phyloP scores from a whole-genome alignment of 2,888 invertebrate genomes.

The Scaptomyza flava region DNA sequence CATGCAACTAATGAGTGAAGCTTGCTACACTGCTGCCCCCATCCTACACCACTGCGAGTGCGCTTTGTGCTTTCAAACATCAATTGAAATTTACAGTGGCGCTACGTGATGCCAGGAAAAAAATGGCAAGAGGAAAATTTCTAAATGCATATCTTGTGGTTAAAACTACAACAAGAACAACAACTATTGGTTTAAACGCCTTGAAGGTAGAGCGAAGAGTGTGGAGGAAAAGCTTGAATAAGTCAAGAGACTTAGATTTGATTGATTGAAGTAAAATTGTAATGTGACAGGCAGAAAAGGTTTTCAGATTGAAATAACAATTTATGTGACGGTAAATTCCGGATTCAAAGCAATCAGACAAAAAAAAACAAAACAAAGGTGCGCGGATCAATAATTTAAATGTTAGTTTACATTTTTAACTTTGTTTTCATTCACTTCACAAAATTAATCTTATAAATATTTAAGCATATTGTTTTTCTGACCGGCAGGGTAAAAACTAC shows the following conservation, averaged over 20 bases:
- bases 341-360: neutral
- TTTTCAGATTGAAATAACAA: neutral
- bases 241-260: neutral
- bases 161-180: neutral
- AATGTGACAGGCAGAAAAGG: neutral
- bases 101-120: slow-evolving; percentile 47
- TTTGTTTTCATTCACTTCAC: neutral
- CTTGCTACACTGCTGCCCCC: slow-evolving; percentile 1
- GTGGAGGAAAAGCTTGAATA: neutral
- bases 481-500: neutral
- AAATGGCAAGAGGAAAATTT: neutral
- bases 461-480: neutral
- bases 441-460: neutral
- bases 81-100: slow-evolving; percentile 70
- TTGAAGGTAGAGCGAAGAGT: neutral
- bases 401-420: neutral
- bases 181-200: neutral
- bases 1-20: slow-evolving; percentile 71
- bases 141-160: neutral
- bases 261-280: slow-evolving; percentile 8
- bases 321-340: neutral
- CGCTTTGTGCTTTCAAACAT: slow-evolving; percentile 28
- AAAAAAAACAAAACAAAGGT: neutral
- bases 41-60: neutral
- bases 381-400: neutral